Evolutionary conservation across 2,113 vertebrate genomes (phyloP), one percentile per base, ranked within the genome.

Genomic region (Coryphaenoides rupestris): DNA sequence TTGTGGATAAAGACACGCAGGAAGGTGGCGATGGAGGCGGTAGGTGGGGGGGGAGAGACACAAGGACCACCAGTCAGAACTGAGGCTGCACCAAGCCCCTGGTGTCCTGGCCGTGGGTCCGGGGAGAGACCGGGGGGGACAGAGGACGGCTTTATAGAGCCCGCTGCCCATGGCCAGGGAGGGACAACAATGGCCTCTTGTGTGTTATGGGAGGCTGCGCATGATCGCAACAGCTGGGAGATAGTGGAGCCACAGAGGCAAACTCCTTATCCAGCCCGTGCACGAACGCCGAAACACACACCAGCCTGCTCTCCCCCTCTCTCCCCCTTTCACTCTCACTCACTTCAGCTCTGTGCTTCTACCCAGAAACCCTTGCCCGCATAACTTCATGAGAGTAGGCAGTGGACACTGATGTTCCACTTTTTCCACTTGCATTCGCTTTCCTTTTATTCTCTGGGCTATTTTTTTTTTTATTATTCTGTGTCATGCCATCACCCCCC

Each of bases 91-190:
- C 74, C 63, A 62, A 77, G 73, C 76, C 56, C n/a, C 70, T 65
- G 81, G 73, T 84, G 75, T 76, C 66, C 76, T 58, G n/a, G 65
- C 66, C 68, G 74, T 74, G 73, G 68, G 72, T 26, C 70, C 69
- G 54, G 81, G n/a, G 65, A 69, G 72, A 79, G 72, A 55, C 50
- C 59, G 28, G 26, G n/a, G n/a, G n/a, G 67, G 68, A 91, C 89
- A 92, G 88, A 89, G 80, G 84, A n/a, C 75, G n/a, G 78, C 69
- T 86, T 90, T 92, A 89, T 92, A 53, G 81, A 76, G 76, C 76
- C 16, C 57, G 66, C n/a, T 40, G 33, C 9, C 33, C 33, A 40
- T 59, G 63, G 72, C 70, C 66, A 17, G 54, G 76, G 78, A 65
- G 72, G 49, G 57, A 58, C 50, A 89, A 91, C 90, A 91, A 91